Evolutionary conservation across 1,140 invertebrate species (phyloP).

Genomic region (Heliconius nattereri): DNA sequence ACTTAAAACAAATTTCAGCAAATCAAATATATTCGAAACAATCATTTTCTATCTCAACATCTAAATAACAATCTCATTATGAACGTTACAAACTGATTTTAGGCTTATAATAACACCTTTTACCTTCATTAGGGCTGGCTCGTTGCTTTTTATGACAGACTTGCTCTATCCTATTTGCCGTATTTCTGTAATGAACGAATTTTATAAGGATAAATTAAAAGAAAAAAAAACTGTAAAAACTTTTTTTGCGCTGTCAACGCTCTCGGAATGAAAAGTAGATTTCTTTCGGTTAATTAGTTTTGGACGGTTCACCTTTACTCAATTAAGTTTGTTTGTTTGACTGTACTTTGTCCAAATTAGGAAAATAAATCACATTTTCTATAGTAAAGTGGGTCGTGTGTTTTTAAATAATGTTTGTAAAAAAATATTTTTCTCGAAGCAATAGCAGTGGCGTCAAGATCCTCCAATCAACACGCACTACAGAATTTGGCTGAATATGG

Average conservation of each 20-base stretch:
- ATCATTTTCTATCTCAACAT: slow-evolving; percentile 8
- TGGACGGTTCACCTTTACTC: slow-evolving; percentile 48
- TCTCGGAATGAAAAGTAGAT: slow-evolving; percentile 48
- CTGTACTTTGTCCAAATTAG: slow-evolving; percentile 33
- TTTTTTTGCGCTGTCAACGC: slow-evolving; percentile 41
- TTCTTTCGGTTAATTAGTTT: slow-evolving; percentile 58
- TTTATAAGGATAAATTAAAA: slow-evolving; percentile 55
- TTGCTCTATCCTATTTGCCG: slow-evolving; percentile 51
- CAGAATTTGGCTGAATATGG: no score
- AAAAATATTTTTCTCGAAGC: background rate
- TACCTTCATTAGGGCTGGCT: slow-evolving; percentile 52
- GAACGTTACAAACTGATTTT: slow-evolving; percentile 50
- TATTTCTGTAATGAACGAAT: slow-evolving; percentile 47
- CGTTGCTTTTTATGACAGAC: slow-evolving; percentile 58
- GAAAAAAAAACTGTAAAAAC: slow-evolving; percentile 40
- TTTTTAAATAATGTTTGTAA: background rate
- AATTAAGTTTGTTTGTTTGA: slow-evolving; percentile 58
- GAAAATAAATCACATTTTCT: slow-evolving; percentile 22
- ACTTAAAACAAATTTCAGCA: background rate
- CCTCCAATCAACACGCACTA: no score
- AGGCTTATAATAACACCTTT: slow-evolving; percentile 48
- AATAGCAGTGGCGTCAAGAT: background rate
- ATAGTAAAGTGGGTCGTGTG: background rate
- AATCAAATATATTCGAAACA: background rate
- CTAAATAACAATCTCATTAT: slow-evolving; percentile 12